Conservation (phyloP, 2,113 vertebrate genomes). For the Sprattus sprattus region DNA sequence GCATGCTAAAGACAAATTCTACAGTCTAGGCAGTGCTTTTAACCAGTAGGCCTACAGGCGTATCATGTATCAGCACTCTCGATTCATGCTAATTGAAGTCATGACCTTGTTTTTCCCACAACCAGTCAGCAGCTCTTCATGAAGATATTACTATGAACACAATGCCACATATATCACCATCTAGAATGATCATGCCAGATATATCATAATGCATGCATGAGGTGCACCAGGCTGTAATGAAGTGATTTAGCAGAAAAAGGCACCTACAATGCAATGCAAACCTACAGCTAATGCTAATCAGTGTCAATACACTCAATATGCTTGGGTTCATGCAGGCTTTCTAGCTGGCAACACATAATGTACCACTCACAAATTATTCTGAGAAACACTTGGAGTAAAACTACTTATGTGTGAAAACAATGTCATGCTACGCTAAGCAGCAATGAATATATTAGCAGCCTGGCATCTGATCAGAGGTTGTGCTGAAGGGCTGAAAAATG, state of each 20-base stretch:
- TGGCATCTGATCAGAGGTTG: slow-evolving; percentile 53
- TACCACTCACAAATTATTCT: slow-evolving; percentile 46
- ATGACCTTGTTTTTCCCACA: background rate
- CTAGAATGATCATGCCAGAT: background rate
- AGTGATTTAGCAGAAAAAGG: background rate
- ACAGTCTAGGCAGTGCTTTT: background rate
- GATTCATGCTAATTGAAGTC: background rate
- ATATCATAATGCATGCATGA: background rate
- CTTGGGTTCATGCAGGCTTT: background rate
- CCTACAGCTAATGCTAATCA: background rate
- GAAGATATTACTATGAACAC: background rate
- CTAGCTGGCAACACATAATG: slow-evolving; percentile 37
- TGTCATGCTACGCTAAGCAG: slow-evolving; percentile 52
- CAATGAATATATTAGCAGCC: slow-evolving; percentile 53
- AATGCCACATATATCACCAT: background rate
- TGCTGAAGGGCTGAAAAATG: slow-evolving; percentile 49
- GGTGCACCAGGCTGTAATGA: background rate
- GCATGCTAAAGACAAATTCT: background rate
- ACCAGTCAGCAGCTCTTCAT: background rate
- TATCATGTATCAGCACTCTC: background rate
- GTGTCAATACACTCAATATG: slow-evolving; percentile 25
- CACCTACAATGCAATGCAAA: background rate
- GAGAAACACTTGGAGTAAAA: slow-evolving; percentile 51
- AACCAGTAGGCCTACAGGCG: background rate
- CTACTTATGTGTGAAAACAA: slow-evolving; percentile 54